Percentiles rank a stretch among this genome's conserved stretches.
Evolutionary conservation across 2,888 invertebrate species (phyloP).

Genomic region (Pseudococcus longispinus): DNA sequence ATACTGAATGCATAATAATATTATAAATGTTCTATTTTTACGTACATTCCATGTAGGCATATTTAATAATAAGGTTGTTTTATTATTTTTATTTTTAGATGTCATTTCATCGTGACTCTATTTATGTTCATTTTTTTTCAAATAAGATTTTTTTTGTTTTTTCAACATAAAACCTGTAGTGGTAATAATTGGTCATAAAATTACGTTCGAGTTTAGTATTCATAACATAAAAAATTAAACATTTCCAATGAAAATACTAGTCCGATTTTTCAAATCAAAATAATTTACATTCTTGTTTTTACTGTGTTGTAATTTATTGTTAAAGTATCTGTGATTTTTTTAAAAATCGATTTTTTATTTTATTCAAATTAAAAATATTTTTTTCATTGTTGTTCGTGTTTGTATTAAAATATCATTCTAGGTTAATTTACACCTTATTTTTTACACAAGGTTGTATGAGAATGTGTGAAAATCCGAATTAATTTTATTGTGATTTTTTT

Average conservation of each 20-base stretch:
- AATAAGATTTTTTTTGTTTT: neutral
- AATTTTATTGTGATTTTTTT: neutral
- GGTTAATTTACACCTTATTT: neutral
- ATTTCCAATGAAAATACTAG: constrained; percentile 11
- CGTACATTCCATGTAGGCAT: neutral
- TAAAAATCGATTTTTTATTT: neutral
- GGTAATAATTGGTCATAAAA: neutral
- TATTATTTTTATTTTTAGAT: neutral
- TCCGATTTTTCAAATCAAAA: constrained; percentile 24
- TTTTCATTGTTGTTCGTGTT: neutral
- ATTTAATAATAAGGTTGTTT: neutral
- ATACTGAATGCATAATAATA: neutral
- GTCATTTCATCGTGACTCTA: neutral
- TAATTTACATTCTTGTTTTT: neutral
- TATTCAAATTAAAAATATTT: neutral
- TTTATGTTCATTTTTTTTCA: neutral
- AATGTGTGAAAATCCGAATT: neutral
- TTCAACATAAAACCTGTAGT: neutral
- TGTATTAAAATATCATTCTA: neutral
- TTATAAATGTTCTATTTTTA: neutral
- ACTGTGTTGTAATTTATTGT: neutral
- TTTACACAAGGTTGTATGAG: neutral
- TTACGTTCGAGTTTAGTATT: neutral
- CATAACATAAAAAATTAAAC: neutral
- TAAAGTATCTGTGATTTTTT: constrained; percentile 3